A percentile compares a stretch with the other conserved stretches of the same genome.
Evolutionary conservation across 2,797 vertebrate species (phyloP).

Genomic region (Rhinella marina): DNA sequence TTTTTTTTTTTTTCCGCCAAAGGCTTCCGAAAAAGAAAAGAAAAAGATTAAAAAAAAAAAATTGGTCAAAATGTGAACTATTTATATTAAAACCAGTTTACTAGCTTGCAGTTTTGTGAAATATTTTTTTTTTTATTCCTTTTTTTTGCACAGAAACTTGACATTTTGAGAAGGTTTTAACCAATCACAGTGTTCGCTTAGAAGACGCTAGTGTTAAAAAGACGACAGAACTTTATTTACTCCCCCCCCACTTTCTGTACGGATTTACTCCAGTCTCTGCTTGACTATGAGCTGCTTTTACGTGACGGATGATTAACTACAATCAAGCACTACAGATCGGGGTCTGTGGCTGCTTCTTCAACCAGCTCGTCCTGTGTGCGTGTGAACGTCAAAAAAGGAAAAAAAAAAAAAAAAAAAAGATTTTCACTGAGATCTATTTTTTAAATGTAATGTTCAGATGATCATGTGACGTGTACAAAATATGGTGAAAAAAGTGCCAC

Average conservation of each 20-base stretch:
- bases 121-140: conserved; percentile 64
- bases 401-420: conserved; percentile 62
- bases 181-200: conserved; percentile 83
- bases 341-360: conserved; percentile 72
- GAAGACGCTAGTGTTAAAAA: conserved; percentile 74
- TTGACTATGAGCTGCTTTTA: conserved; percentile 85
- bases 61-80: conserved; percentile 78
- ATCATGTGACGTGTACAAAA: conserved; percentile 96
- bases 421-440: conserved; percentile 83
- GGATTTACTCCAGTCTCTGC: conserved; percentile 78
- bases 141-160: conserved; percentile 79
- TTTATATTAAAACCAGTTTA: conserved; percentile 85
- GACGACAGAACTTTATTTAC: conserved; percentile 65
- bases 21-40: conserved; percentile 76
- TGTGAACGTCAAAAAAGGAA: conserved; percentile 66
- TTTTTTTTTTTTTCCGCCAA: conserved; percentile 71
- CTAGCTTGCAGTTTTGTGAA: conserved; percentile 82
- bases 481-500: conserved; percentile 83
- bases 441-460: conserved; percentile 87
- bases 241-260: conserved; percentile 50
- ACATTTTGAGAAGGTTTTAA: conserved; percentile 83
- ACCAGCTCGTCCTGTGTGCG: conserved; percentile 76
- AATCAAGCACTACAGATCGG: conserved; percentile 85
- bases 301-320: conserved; percentile 76
- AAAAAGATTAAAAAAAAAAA: conserved; percentile 59